phyloP scores from a whole-genome alignment of 2,113 vertebrate genomes.

The Psephotus haematonotus region DNA sequence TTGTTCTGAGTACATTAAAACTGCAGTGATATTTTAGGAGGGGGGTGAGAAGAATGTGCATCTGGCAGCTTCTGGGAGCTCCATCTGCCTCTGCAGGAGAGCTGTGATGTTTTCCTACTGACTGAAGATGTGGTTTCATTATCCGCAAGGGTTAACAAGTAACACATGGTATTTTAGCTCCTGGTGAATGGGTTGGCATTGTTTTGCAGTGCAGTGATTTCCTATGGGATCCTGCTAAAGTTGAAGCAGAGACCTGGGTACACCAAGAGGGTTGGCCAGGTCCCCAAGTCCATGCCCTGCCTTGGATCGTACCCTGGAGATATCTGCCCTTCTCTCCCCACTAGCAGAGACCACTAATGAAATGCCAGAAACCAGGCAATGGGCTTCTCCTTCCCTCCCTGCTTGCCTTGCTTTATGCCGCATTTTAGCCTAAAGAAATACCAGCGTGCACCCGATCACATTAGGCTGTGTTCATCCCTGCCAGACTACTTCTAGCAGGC shows the following conservation, averaged over 20 bases:
- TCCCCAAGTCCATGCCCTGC: neutral
- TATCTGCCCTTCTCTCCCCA: neutral
- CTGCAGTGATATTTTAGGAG: slow-evolving; percentile 42
- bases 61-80: slow-evolving; percentile 55
- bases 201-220: neutral
- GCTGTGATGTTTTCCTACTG: neutral
- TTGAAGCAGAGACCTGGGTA: neutral
- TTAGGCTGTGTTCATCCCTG: neutral
- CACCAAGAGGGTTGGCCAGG: neutral
- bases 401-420: neutral
- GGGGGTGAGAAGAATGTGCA: neutral
- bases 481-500: neutral
- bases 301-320: neutral
- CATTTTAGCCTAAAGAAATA: slow-evolving; percentile 13
- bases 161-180: neutral
- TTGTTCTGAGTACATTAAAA: slow-evolving; percentile 66
- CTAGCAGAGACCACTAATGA: neutral
- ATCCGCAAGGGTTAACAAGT: neutral
- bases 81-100: slow-evolving; percentile 24
- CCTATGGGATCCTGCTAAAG: neutral
- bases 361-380: neutral
- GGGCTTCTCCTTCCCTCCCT: neutral
- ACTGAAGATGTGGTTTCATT: slow-evolving; percentile 14
- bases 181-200: neutral
- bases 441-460: neutral